A percentile compares a stretch with the other conserved stretches of the same genome.
phyloP scores from a whole-genome alignment of 1,140 invertebrate genomes.

The Drosophila pseudoananassae region DNA sequence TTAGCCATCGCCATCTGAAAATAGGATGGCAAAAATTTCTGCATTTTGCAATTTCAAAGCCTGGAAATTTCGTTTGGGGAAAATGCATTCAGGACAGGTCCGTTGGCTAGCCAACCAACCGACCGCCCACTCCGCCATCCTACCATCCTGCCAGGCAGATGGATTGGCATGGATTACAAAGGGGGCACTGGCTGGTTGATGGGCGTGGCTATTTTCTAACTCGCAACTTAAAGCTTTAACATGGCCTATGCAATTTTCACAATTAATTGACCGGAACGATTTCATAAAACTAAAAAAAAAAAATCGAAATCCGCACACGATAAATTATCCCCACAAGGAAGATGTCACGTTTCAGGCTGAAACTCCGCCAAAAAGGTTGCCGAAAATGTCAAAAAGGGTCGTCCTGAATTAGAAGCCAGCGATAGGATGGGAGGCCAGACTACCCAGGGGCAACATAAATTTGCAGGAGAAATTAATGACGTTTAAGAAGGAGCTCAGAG shows the following conservation, averaged over 20 bases:
- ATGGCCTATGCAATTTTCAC: conserved; percentile 49
- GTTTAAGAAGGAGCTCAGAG: conserved; percentile 57
- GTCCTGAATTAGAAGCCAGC: conserved; percentile 31
- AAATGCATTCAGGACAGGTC: conserved; percentile 65
- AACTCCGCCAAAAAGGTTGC: conserved; percentile 57
- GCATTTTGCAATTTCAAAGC: conserved; percentile 79
- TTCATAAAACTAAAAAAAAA: conserved; percentile 79
- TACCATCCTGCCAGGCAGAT: conserved; percentile 50
- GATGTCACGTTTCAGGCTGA: conserved; percentile 62
- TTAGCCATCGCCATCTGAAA: conserved; percentile 64
- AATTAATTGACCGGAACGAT: conserved; percentile 82
- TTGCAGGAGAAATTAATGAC: conserved; percentile 74
- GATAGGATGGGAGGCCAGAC: conserved; percentile 8
- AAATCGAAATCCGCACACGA: conserved; percentile 45
- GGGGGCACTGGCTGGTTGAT: not conserved
- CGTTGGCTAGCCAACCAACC: conserved; percentile 11
- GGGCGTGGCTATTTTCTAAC: conserved; percentile 25
- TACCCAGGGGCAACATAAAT: conserved; percentile 68
- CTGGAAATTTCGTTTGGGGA: conserved; percentile 74
- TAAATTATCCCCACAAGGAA: conserved; percentile 64
- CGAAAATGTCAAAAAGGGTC: conserved; percentile 13
- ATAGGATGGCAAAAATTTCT: conserved; percentile 67
- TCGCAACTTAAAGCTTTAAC: conserved; percentile 58
- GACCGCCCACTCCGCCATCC: conserved; percentile 13
- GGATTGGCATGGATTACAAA: conserved; percentile 65